These are phyloP conservation scores for Eriosoma lanigerum DNA, from an alignment of 1,140 invertebrate genomes.

Conservation along the genomic window DNA sequence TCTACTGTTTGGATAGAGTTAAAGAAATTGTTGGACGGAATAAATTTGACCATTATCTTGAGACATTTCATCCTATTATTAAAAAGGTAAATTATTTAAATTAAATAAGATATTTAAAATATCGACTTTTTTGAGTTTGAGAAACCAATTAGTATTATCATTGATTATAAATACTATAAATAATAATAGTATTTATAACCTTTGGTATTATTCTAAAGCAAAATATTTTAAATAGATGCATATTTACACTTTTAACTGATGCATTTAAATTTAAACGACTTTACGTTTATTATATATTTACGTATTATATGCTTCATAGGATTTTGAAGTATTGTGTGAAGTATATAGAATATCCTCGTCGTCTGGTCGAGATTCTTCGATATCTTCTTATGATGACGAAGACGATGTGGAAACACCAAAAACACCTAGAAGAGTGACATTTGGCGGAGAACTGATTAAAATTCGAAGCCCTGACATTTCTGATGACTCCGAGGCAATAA, in stretches of 20 bases:
- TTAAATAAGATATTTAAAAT: no score
- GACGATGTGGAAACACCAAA: slow-evolving; percentile 59
- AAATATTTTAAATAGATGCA: no score
- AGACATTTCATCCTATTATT: slow-evolving; percentile 61
- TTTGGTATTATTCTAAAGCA: no score
- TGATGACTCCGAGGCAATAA: slow-evolving; percentile 62
- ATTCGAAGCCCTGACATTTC: slow-evolving; percentile 74
- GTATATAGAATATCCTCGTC: slow-evolving; percentile 60
- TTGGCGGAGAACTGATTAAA: slow-evolving; percentile 80
- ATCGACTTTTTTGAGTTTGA: no score
- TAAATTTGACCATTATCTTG: slow-evolving; percentile 62
- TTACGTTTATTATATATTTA: no score
- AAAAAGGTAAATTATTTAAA: slow-evolving; percentile 56
- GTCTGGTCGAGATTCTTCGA: slow-evolving; percentile 28
- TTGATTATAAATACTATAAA: no score
- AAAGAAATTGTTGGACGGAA: slow-evolving; percentile 64
- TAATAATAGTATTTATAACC: no score
- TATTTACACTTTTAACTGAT: no score
- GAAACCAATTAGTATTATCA: no score
- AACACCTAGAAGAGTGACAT: slow-evolving; percentile 66
- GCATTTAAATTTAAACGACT: no score
- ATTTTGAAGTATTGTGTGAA: slow-evolving; percentile 70
- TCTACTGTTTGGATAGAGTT: slow-evolving; percentile 69
- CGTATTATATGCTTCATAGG: slow-evolving; percentile 55
- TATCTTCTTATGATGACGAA: slow-evolving; percentile 49